Conservation (phyloP, 2,888 invertebrate genomes). For the Flabesymbios commensalis region DNA sequence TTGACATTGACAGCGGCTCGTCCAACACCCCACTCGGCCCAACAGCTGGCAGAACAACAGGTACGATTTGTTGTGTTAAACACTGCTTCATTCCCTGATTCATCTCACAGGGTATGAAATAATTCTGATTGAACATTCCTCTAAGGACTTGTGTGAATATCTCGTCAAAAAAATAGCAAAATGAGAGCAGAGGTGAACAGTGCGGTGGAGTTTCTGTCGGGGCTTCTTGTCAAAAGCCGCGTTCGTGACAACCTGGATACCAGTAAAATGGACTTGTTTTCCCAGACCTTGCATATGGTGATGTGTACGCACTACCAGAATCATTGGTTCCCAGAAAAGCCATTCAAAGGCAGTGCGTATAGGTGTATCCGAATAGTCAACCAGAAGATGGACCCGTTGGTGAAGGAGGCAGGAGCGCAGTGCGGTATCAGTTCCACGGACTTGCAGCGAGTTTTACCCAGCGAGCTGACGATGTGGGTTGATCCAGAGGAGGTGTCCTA, state of each 20-base stretch:
- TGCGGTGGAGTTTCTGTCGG: constrained; percentile 35
- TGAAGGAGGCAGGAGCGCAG: constrained; percentile 70
- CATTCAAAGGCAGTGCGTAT: constrained; percentile 74
- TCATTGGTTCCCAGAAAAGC: constrained; percentile 77
- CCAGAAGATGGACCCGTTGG: constrained; percentile 72
- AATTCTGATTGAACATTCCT: too few relatives aligned
- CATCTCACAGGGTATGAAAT: too few relatives aligned
- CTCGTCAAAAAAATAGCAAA: too few relatives aligned
- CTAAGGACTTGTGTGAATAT: too few relatives aligned
- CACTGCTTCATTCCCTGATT: too few relatives aligned
- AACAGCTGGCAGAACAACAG: too few relatives aligned
- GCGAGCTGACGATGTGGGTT: constrained; percentile 77
- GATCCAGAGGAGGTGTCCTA: constrained; percentile 76
- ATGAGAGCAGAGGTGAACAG: constrained; percentile 42
- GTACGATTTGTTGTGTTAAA: too few relatives aligned
- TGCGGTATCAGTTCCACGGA: constrained; percentile 68
- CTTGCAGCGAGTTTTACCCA: constrained; percentile 69
- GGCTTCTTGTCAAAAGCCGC: constrained; percentile 23
- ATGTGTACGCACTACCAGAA: constrained; percentile 66
- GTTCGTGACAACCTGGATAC: constrained; percentile 17
- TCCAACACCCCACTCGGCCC: too few relatives aligned
- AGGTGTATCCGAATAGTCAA: constrained; percentile 72
- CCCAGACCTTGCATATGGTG: constrained; percentile 20
- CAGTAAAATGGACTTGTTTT: constrained; percentile 21
- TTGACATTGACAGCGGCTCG: too few relatives aligned